These are phyloP conservation scores for Trypoxylus dichotomus DNA, from an alignment of 1,140 invertebrate species.

Conservation along the genomic window DNA sequence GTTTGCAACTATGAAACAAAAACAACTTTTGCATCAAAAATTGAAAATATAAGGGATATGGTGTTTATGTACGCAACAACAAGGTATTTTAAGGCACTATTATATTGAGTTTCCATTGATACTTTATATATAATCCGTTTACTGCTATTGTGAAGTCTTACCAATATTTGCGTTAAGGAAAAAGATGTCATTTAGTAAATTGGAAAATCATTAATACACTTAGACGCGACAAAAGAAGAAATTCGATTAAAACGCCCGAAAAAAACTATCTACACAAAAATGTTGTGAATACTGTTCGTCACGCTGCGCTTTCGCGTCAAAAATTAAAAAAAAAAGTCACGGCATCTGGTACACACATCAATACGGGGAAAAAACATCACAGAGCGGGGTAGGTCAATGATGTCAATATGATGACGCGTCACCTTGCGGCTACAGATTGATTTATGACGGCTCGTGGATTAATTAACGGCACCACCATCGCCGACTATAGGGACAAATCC, in stretches of 20 bases:
- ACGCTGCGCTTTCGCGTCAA: constrained; percentile 2
- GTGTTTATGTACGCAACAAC: too few relatives aligned
- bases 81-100: too few relatives aligned
- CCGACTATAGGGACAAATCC: constrained; percentile 41
- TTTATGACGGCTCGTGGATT: constrained; percentile 50
- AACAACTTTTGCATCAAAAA: too few relatives aligned
- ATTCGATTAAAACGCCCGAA: neutral
- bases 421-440: constrained; percentile 52
- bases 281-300: constrained; percentile 29
- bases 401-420: constrained; percentile 53
- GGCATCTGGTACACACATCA: constrained; percentile 19
- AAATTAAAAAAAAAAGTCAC: constrained; percentile 26
- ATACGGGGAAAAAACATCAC: constrained; percentile 37
- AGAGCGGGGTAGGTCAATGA: constrained; percentile 46
- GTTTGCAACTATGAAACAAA: too few relatives aligned
- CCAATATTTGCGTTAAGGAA: too few relatives aligned
- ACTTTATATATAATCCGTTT: too few relatives aligned
- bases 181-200: too few relatives aligned
- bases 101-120: too few relatives aligned
- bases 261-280: neutral
- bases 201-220: neutral
- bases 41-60: too few relatives aligned
- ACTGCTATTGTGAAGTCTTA: too few relatives aligned
- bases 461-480: constrained; percentile 45
- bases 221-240: neutral